Base-by-base conservation (phyloP, 2,888 invertebrate genomes). In the Campoletis raptor region DNA sequence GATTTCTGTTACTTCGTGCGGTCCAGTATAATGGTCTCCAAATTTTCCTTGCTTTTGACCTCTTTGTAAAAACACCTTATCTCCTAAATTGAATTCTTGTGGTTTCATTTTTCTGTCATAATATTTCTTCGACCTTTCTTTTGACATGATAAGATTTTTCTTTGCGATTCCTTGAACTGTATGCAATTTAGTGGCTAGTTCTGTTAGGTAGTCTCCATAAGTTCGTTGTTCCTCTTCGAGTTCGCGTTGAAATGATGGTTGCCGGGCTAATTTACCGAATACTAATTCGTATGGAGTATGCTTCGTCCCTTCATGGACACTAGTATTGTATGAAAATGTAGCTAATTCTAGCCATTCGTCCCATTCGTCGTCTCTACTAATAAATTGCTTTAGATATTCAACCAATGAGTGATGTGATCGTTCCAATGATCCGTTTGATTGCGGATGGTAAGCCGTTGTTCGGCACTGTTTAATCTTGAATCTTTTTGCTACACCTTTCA, bases 401-500 rank as follows among this genome's bases (percentile, higher is more conserved):
- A 86, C 67, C 0, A 86, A 48, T 0, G 83, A 73, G 15, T 88
- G 88, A 52, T 86, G 86, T 0, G 85, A 86, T 18, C 81, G 40
- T 40, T 88, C 88, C 15, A 86, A 52, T 4, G 86, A 88, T 0
- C 88, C 88, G 7, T 88, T 85, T 0, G 85, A 88, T 15, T 86
- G 87, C 4, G 85, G 86, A 18, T 86, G 83, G 30, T 79, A 85
- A 0, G 85, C 84, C 0, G 85, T 85, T 2, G 87, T 86, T 45
- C 83, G 76, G 12, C 67, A 67, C 45, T 85, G 79, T 48, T 82
- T 78, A 1, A 88, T 88, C 67, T 67, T 73, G 36, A 88, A 88
- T 8, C 52, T 64, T 73, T 81, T 82, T 8, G 83, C 80, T 2
- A 89, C 54, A 6, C 64, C 30, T 21, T 57, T 45, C 36, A 89